These are phyloP conservation scores for Myotis pilosus DNA, from an alignment of 2,797 vertebrate species.

Conservation along the genomic window DNA sequence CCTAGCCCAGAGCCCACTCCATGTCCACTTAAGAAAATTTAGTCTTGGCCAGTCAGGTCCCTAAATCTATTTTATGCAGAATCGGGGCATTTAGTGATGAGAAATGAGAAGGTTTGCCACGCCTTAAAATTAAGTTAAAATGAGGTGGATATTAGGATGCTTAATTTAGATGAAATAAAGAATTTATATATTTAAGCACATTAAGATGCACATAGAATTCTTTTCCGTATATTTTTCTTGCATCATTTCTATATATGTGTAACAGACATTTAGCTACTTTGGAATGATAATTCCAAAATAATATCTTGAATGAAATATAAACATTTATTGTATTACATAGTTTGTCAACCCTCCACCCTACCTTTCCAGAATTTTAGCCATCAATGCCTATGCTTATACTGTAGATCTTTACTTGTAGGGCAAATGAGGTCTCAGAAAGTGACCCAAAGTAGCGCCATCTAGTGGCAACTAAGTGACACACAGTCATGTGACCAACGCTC, in stretches of 20 bases:
- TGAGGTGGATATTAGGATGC: background rate
- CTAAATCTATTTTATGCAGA: background rate
- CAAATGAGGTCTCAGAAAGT: background rate
- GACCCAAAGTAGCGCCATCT: conserved; percentile 29
- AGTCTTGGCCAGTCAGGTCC: background rate
- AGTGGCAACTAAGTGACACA: background rate
- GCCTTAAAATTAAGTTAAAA: background rate
- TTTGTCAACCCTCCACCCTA: background rate
- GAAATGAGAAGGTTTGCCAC: background rate
- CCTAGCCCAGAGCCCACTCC: no score
- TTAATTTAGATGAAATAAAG: background rate
- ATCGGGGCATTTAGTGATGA: background rate
- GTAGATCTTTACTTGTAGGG: background rate
- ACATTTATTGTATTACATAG: background rate
- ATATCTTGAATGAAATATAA: background rate
- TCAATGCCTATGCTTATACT: background rate
- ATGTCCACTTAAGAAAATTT: background rate
- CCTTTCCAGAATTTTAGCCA: background rate
- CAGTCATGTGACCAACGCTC: background rate
- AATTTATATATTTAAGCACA: background rate
- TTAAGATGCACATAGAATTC: background rate
- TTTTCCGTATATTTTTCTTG: background rate
- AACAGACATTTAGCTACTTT: background rate
- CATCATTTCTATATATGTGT: background rate
- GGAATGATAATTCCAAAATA: conserved; percentile 9